phyloP scores from a whole-genome alignment of 2,113 vertebrate genomes.

The Odontophorus gujanensis region DNA sequence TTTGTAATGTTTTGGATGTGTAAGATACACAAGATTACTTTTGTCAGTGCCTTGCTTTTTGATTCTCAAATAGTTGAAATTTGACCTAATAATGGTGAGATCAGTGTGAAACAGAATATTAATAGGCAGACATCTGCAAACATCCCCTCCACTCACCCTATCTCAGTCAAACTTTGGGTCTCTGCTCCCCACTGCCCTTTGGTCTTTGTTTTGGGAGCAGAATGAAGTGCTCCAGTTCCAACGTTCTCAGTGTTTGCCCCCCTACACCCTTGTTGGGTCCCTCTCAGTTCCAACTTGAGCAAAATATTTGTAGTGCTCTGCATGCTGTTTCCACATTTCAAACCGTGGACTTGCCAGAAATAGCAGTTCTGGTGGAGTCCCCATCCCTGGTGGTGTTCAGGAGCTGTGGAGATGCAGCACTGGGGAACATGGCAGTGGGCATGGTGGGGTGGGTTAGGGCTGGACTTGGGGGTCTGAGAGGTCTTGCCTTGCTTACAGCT shows the following conservation, averaged over 20 bases:
- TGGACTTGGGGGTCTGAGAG: too few relatives aligned
- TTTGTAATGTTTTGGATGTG: background rate
- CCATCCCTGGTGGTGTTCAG: too few relatives aligned
- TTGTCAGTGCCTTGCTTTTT: background rate
- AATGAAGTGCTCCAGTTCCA: background rate
- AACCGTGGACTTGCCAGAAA: background rate
- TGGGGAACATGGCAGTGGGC: too few relatives aligned
- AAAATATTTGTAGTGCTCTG: conserved; percentile 22
- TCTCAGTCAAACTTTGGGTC: background rate
- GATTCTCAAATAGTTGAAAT: background rate
- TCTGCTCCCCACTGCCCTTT: background rate
- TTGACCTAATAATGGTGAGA: background rate
- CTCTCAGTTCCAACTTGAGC: background rate
- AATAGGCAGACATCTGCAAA: background rate
- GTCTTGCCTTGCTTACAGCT: background rate
- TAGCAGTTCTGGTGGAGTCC: background rate
- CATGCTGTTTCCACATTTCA: background rate
- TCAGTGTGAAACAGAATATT: background rate
- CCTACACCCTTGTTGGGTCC: background rate
- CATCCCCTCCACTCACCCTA: background rate
- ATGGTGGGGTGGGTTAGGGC: too few relatives aligned
- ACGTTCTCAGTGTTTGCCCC: background rate
- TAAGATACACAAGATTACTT: background rate
- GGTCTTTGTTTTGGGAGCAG: background rate
- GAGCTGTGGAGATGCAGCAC: too few relatives aligned